These are phyloP conservation scores for Hirtodrosophila alboralis DNA, from an alignment of 2,888 invertebrate species.

Conservation along the genomic window DNA sequence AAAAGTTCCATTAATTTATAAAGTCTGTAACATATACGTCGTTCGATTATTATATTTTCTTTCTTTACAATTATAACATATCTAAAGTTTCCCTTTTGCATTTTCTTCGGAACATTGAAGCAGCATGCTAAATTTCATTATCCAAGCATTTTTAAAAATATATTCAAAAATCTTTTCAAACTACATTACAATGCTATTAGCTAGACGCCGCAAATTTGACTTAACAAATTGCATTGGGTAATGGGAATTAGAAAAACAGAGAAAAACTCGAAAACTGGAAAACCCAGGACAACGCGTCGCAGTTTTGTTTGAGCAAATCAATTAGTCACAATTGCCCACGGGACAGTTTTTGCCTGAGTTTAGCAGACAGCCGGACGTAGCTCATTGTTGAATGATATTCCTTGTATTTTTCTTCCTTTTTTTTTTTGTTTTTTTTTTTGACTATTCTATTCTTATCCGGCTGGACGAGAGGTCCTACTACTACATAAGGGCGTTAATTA, in stretches of 20 bases:
- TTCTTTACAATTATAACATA: neutral
- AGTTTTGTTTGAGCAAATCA: slow-evolving; percentile 66
- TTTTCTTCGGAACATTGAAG: neutral
- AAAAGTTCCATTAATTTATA: no score
- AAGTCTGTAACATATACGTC: no score
- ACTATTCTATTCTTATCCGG: slow-evolving; percentile 6
- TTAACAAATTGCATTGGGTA: slow-evolving; percentile 28
- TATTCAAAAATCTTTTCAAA: slow-evolving; percentile 21
- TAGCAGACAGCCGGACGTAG: slow-evolving; percentile 25
- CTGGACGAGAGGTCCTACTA: slow-evolving; percentile 38
- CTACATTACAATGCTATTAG: slow-evolving; percentile 62
- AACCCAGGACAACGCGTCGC: slow-evolving; percentile 34
- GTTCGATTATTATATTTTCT: slow-evolving; percentile 7
- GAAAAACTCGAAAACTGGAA: neutral
- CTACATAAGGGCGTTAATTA: slow-evolving; percentile 74
- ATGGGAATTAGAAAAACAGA: neutral
- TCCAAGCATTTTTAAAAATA: slow-evolving; percentile 8
- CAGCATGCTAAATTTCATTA: slow-evolving; percentile 28
- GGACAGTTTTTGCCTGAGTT: slow-evolving; percentile 41
- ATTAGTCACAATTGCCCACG: slow-evolving; percentile 71
- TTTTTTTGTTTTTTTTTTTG: slow-evolving; percentile 15
- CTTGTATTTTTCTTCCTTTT: slow-evolving; percentile 11
- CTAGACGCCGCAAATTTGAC: slow-evolving; percentile 64
- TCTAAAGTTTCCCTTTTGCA: neutral
- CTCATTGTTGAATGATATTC: slow-evolving; percentile 34